phyloP scores from a whole-genome alignment of 2,888 invertebrate species.

The Synanthedon myopaeformis region DNA sequence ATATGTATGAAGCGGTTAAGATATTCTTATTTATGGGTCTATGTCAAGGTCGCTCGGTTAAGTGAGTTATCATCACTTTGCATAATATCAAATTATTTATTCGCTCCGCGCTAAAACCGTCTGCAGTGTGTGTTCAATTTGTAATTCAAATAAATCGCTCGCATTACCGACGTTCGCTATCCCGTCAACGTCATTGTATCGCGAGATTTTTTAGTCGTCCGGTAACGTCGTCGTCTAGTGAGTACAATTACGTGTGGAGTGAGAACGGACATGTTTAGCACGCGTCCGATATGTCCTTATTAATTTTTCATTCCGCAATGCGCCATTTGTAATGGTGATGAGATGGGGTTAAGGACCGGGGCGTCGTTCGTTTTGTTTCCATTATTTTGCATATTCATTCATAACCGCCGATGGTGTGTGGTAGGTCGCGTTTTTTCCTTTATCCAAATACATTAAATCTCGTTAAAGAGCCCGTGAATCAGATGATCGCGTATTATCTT shows the following conservation, averaged over 20 bases:
- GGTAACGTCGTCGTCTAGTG: conserved; percentile 3
- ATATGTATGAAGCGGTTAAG: conserved; percentile 68
- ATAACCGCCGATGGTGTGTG: conserved; percentile 17
- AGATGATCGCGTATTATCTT: conserved; percentile 11
- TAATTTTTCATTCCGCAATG: neutral
- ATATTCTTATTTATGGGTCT: conserved; percentile 69
- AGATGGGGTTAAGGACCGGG: conserved; percentile 12
- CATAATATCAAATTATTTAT: conserved; percentile 70
- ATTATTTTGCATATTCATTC: conserved; percentile 36
- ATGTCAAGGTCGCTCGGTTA: conserved; percentile 62
- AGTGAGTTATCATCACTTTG: conserved; percentile 59
- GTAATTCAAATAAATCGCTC: conserved; percentile 61
- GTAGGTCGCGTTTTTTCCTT: conserved; percentile 36
- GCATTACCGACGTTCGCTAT: conserved; percentile 28
- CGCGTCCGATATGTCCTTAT: conserved; percentile 12
- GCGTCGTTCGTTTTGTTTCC: conserved; percentile 19
- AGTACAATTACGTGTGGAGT: conserved; percentile 14
- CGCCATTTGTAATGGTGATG: conserved; percentile 5
- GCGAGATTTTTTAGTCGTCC: conserved; percentile 39
- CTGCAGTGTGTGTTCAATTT: conserved; percentile 53
- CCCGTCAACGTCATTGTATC: conserved; percentile 53
- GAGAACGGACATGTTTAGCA: conserved; percentile 30
- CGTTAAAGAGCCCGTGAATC: conserved; percentile 16
- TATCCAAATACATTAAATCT: conserved; percentile 18
- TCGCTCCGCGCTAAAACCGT: conserved; percentile 63